A percentile compares a stretch with the other conserved stretches of the same genome.
Conservation (phyloP, 1,140 invertebrate species). For the Micrasema longulum region DNA sequence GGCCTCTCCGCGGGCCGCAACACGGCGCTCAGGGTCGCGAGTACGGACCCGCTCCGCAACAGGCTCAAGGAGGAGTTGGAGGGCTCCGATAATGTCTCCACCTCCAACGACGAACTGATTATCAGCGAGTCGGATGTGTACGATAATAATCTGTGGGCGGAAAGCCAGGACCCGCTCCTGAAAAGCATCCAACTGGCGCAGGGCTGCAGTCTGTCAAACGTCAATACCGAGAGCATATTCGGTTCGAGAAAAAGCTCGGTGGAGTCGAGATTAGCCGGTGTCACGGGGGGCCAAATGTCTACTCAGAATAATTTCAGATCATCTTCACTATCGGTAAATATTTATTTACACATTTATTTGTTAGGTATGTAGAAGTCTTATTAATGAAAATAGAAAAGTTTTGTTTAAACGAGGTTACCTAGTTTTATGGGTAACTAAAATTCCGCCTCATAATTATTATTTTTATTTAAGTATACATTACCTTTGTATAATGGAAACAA, state of each 20-base stretch:
- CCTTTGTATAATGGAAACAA: no score
- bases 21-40: slow-evolving; percentile 33
- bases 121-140: slow-evolving; percentile 55
- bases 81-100: slow-evolving; percentile 66
- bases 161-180: slow-evolving; percentile 57
- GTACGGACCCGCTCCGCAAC: slow-evolving; percentile 42
- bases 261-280: slow-evolving; percentile 28
- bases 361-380: no score
- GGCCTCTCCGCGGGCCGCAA: slow-evolving; percentile 39
- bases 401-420: no score
- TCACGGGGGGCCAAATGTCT: slow-evolving; percentile 1
- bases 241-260: slow-evolving; percentile 44
- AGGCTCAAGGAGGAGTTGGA: slow-evolving; percentile 63
- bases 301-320: slow-evolving; percentile 30
- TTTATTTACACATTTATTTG: no score
- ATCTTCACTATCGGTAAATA: slow-evolving; percentile 29
- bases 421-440: no score
- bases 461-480: no score
- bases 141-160: slow-evolving; percentile 56
- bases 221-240: no score
- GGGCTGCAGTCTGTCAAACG: slow-evolving; percentile 20
- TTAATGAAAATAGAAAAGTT: no score
- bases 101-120: slow-evolving; percentile 64
- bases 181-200: slow-evolving; percentile 37
- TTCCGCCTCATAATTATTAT: no score